Evolutionary conservation across 2,797 vertebrate species (phyloP), one percentile per base, ranked within the genome.

Genomic region (Ctenopoma multispine): DNA sequence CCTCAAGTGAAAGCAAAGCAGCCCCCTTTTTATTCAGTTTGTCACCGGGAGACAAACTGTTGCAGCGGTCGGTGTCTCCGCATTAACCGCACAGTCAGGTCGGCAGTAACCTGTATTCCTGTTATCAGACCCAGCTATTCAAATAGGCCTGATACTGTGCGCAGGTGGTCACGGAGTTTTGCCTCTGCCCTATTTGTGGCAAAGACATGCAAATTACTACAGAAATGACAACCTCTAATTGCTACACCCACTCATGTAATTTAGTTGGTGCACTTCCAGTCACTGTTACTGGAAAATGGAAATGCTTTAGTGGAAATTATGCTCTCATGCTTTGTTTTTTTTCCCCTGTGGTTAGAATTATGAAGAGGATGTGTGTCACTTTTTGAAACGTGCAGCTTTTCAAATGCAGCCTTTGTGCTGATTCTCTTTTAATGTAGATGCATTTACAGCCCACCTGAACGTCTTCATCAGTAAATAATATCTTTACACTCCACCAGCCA

Each of bases 141-240:
- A 85, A 78, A 82, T 53, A 49, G 46, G 54, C 11, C 54, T 43
- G 77, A 82, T 73, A 24, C 8, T 21, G 34, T 55, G 61, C 1
- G 0, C 40, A 61, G 44, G 60, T 71, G 48, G 66, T 58, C 44
- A 3, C 2, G 5, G 3, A 40, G 63, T 10, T 84, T 80, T 80
- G 61, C 62, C 29, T 80, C 29, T 55, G 18, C 2, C 51, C 53
- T 49, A 5, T 76, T 46, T 62, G 68, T 49, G 63, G 57, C 23
- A 60, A 68, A 56, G 68, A 68, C 57, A 69, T 78, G 81, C 44
- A 87, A 81, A 85, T 80, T 36, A 44, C 15, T 6, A 43, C 69
- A 58, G 49, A 31, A 66, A 70, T 44, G 24, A 50, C 29, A 38
- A 34, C 14, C 17, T 21, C 21, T 49, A 31, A 62, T n/a, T 27